Evolutionary conservation across 2,888 invertebrate species (phyloP), one percentile per base, ranked within the genome.

Genomic region (Chrysodeixis includens): DNA sequence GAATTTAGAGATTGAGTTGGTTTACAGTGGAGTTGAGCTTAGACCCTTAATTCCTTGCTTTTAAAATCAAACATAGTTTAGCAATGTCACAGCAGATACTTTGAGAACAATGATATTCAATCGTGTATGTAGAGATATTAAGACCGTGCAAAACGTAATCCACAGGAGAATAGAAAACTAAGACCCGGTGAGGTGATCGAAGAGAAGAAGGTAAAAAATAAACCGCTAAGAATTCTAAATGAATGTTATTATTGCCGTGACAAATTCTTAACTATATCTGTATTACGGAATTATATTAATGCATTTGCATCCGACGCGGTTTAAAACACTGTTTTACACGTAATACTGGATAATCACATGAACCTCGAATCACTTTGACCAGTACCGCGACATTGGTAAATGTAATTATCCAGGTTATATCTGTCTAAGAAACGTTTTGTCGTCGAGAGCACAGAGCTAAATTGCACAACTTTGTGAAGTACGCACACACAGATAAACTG

Each of bases 171-270:
- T 97, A 97, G 98, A 96, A 98, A 98, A 97, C 97, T 98, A 95
- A 98, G 98, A 92, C 98, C 98, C 85, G 98, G 98, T 95, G 98
- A 98, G 96, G 97, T 98, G 95, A 95, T 98, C 95, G 98, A 98
- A 96, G 98, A 98, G 92, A 98, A 97, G 96, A 98, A 98, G 98
- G 98, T 98, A 97, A 98, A 90, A 91, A 88, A 86, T 87, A 90
- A 88, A 87, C 84, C 85, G 90, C 89, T 91, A 89, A 88, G 88
- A 90, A 85, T 88, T 68, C 66, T 90, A 87, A 90, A 88, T 93
- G 93, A 93, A 94, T 95, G 94, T 93, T 94, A 90, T 90, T 89
- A 91, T 91, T 92, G 93, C 94, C 93, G 92, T 94, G 91, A 91
- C 89, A 89, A 88, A 88, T 87, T 87, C 86, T 93, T 94, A 95